These are phyloP conservation scores for Cryptocephalus primarius DNA, from an alignment of 2,888 invertebrate genomes.

Conservation along the genomic window DNA sequence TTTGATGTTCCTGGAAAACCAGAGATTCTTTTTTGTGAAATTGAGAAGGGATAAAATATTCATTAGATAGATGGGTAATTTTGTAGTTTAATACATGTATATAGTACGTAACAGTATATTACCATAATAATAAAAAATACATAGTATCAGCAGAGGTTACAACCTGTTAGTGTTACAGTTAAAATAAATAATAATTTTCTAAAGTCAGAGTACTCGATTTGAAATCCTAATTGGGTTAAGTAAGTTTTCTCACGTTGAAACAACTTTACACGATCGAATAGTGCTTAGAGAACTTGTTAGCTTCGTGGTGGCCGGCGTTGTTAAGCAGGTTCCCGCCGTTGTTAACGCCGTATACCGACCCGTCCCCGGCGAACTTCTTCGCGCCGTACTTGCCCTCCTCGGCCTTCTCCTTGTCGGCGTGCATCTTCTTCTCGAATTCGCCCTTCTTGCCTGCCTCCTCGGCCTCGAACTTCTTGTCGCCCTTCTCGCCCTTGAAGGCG, in stretches of 20 bases:
- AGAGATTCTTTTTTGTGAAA: too few relatives aligned
- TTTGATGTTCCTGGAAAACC: too few relatives aligned
- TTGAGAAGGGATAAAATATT: too few relatives aligned
- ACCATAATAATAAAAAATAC: too few relatives aligned
- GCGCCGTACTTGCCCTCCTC: slow-evolving; percentile 50
- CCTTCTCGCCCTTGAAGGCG: slow-evolving; percentile 42
- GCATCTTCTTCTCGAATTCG: slow-evolving; percentile 38
- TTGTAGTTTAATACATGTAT: too few relatives aligned
- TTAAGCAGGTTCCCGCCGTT: slow-evolving; percentile 50
- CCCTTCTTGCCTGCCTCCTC: slow-evolving; percentile 40
- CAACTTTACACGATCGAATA: slow-evolving; percentile 27
- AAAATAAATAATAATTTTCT: too few relatives aligned
- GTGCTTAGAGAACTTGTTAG: slow-evolving; percentile 43
- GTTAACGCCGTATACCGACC: slow-evolving; percentile 45
- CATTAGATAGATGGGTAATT: too few relatives aligned
- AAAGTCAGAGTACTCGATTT: too few relatives aligned
- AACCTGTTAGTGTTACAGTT: too few relatives aligned
- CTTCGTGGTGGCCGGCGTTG: slow-evolving; percentile 49
- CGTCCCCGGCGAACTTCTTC: slow-evolving; percentile 46
- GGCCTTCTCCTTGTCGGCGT: slow-evolving; percentile 39
- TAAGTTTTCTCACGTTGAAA: background rate
- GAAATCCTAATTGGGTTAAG: too few relatives aligned
- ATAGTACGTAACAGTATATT: too few relatives aligned
- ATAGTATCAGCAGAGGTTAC: too few relatives aligned
- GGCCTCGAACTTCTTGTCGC: slow-evolving; percentile 33